Evolutionary conservation across 2,113 vertebrate genomes (phyloP), one percentile per base, ranked within the genome.

Genomic region (Fregata magnificens): DNA sequence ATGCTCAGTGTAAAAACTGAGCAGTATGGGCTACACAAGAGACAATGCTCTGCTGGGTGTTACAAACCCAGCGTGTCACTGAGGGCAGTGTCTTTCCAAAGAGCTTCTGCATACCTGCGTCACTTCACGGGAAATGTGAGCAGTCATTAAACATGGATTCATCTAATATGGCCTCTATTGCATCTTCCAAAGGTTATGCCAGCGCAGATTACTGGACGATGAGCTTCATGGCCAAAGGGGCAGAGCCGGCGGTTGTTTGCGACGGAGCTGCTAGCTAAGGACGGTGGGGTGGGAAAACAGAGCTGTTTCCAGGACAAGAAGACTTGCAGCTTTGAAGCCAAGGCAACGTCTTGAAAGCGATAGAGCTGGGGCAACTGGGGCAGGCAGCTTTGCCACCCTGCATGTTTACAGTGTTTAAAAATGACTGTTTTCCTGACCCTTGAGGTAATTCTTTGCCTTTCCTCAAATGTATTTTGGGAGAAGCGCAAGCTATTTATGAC

Each of bases 251-350:
- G 0, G 95, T 98, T 40, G 28, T 98, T 85, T 98, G 98, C 21
- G 98, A 98, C 18, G 98, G 98, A 97, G 96, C 98, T 92, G 96
- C 96, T n/a, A 78, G 91, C 79, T 97, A 97, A 94, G 97, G 97
- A 50, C 26, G 4, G 3, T 82, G 93, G 69, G 90, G 49, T 70
- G 80, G 90, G 92, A 63, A 36, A 63, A 58, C 61, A 55, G 56
- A 74, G 90, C 86, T 26, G 34, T 20, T 66, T 25, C 93, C 82
- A 86, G 40, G 56, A 67, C 53, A 25, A 78, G 83, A 87, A 50
- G 71, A 96, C 66, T 95, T 85, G 56, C 62, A 90, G 92, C 85
- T 92, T 95, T 44, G 90, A 95, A 93, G 78, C 88, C 88, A 79
- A 97, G 88, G 90, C 93, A 73, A 56, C 20, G 13, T 77, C 69